Evolutionary conservation across 2,113 vertebrate species (phyloP).

Genomic region (Leucoraja erinaceus): DNA sequence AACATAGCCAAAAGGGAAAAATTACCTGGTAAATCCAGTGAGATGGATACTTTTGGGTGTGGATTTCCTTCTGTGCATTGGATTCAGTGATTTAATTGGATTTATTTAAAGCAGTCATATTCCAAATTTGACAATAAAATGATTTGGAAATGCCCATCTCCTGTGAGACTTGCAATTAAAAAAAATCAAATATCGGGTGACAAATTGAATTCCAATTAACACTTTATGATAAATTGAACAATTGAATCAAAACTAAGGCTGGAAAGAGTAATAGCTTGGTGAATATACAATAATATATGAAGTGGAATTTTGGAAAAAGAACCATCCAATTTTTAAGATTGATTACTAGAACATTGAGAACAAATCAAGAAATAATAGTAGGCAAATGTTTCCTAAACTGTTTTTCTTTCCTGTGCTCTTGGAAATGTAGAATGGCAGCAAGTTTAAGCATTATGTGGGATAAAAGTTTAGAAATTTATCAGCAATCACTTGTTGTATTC

Average conservation of each 20-base stretch:
- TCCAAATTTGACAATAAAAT: neutral
- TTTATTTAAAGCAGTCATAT: neutral
- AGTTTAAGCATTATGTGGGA: neutral
- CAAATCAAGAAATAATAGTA: neutral
- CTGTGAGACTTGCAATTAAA: neutral
- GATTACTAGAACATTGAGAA: neutral
- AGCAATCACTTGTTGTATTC: no score
- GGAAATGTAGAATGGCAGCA: neutral
- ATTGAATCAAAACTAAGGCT: neutral
- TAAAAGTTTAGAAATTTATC: neutral
- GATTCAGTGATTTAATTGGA: neutral
- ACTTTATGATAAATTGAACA: neutral
- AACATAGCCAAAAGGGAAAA: neutral
- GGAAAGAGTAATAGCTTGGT: neutral
- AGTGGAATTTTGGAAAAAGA: neutral
- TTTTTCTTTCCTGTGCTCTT: neutral
- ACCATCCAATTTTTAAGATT: neutral
- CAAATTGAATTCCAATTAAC: neutral
- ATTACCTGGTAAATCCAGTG: neutral
- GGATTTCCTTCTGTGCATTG: neutral
- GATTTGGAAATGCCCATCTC: neutral
- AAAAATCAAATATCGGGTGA: neutral
- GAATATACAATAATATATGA: neutral
- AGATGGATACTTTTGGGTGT: no score
- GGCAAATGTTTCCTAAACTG: neutral